Base-by-base conservation (phyloP, 2,888 invertebrate genomes). In the Lagria hirta region DNA sequence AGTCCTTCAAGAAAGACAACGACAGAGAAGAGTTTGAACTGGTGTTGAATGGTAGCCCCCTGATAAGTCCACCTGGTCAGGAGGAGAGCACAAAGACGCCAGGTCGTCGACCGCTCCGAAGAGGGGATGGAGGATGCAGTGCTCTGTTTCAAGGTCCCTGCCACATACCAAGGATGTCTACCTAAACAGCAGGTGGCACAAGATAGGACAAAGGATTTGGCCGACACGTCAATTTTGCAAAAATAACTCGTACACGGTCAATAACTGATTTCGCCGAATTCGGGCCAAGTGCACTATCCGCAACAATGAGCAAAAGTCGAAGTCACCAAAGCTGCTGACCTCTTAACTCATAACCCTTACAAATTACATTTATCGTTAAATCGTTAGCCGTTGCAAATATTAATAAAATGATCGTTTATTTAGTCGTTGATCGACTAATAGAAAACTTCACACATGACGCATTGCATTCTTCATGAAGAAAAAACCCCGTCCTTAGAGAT, bases 101-200 rank as follows among this genome's bases (percentile, higher is more conserved):
- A 36, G 48, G 48, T 57, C 57, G 52, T 48, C 57, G 61, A 56
- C 58, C 55, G 51, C 44, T 48, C 43, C 54, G 51, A 48, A 49
- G 51, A 48, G 52, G 52, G 51, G 35, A 28, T 27, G 35, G 16
- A 28, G n/a, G 8, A 4, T 32, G 38, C 44, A 47, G 30, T n/a
- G 44, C 43, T 46, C 40, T 41, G 38, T 51, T 63, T 64, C 67
- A 67, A 66, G 66, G 67, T 65, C 64, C 55, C 46, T 44, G 47
- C 44, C 46, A 54, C 60, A 64, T 63, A 62, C 63, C 63, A 64
- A 62, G 60, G 62, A 63, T 62, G 52, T 54, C 55, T 60, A 30
- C 32, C 35, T 21, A 30, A 33, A 30, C 35, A 43, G 49, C 58
- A 57, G 55, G 57, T 58, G 55, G 37, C 43, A 23, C 17, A 44